Evolutionary conservation across 2,888 invertebrate genomes (phyloP), one percentile per base, ranked within the genome.

Genomic region (Pteria penguin): DNA sequence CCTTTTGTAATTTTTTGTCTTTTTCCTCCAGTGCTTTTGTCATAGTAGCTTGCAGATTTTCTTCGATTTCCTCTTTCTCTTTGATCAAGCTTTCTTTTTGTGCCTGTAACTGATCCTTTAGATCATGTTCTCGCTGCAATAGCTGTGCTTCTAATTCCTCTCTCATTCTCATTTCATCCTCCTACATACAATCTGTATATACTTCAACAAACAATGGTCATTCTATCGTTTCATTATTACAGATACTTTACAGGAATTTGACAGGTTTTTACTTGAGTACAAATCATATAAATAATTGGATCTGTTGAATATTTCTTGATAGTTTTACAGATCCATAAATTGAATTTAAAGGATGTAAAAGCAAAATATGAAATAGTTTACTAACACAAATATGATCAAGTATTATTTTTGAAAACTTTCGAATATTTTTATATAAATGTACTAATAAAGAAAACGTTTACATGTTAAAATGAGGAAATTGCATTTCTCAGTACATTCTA

Each of bases 91-190:
- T 76, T 60, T 77, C 81, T 72, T 79, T 85, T 79, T 81, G 83
- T 31, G 71, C 68, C 66, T 84, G 83, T 61, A 86, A 80, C 76
- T 79, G 78, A 57, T 82, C 83, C 32, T 81, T 72, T 11, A 85
- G 76, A 22, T 76, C 76, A 27, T 78, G 74, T 72, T 83, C 84
- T 79, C 85, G 76, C 72, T 88, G 87, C 68, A 86, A 84, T 31
- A 83, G 93, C 94, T 85, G 96, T 95, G 93, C 95, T 93, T 32
- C 95, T 93, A 80, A 94, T 93, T 24, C 94, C 93, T 14, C 94
- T 93, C 84, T 86, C 75, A 90, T 80, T 45, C 74, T 82, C 2
- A 79, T 81, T 80, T 90, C 87, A 32, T 86, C 81, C 36, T 74
- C 76, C 67, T 94, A 27, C 18, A 70, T 29, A 27, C 32, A 2